phyloP scores from a whole-genome alignment of 2,888 invertebrate species.

The Lagria hirta region DNA sequence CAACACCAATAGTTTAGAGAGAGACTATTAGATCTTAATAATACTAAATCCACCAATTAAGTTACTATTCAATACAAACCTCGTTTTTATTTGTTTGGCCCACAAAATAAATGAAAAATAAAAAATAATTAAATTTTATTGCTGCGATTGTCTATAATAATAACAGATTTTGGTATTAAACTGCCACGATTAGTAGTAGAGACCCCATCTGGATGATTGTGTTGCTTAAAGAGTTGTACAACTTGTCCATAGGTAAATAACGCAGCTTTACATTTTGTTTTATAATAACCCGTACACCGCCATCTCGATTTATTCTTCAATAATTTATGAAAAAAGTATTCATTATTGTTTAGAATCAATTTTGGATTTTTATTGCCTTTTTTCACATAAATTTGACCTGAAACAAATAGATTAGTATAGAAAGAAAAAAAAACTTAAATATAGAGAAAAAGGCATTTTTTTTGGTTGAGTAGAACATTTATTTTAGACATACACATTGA shows the following conservation, averaged over 20 bases:
- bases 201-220: slow-evolving; percentile 35
- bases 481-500: slow-evolving; percentile 1
- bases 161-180: slow-evolving; percentile 26
- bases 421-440: background rate
- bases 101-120: too few species aligned
- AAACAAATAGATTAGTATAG: slow-evolving; percentile 17
- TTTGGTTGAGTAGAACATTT: slow-evolving; percentile 1
- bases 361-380: slow-evolving; percentile 39
- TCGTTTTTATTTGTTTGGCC: too few species aligned
- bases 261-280: slow-evolving; percentile 36
- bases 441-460: background rate
- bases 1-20: too few species aligned
- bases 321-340: slow-evolving; percentile 36
- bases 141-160: too few species aligned
- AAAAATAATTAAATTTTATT: too few species aligned
- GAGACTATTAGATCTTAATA: too few species aligned
- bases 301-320: slow-evolving; percentile 36
- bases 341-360: slow-evolving; percentile 38
- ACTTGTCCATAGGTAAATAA: slow-evolving; percentile 34
- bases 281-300: slow-evolving; percentile 39
- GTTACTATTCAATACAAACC: too few species aligned
- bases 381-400: slow-evolving; percentile 35
- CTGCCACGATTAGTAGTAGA: slow-evolving; percentile 17
- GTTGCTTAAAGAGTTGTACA: slow-evolving; percentile 30
- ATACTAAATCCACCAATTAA: too few species aligned